Conservation (phyloP, 2,888 invertebrate species). For the Nomada ferruginata region DNA sequence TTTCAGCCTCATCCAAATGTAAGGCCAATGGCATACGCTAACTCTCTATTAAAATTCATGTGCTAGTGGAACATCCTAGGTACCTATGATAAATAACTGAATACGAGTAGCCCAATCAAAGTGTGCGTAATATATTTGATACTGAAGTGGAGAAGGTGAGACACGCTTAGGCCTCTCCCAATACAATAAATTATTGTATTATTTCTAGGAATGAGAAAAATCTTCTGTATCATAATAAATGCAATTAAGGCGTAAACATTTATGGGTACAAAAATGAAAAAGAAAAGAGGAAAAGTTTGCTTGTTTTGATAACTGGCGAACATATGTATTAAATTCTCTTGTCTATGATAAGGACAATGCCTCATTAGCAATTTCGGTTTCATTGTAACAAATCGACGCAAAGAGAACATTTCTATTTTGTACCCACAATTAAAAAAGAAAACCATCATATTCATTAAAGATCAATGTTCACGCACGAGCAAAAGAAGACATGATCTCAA, state of each 20-base stretch:
- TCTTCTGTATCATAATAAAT: constrained; percentile 69
- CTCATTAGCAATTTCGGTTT: constrained; percentile 49
- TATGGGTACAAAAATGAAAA: constrained; percentile 69
- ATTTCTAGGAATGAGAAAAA: constrained; percentile 71
- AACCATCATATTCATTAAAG: constrained; percentile 70
- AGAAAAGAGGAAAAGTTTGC: constrained; percentile 39
- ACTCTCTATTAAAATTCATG: constrained; percentile 91
- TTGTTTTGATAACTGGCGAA: constrained; percentile 57
- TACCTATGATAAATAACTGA: constrained; percentile 73
- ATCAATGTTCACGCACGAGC: constrained; percentile 51
- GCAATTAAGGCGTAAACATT: constrained; percentile 67
- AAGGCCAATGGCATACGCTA: constrained; percentile 98
- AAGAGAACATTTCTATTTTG: constrained; percentile 68
- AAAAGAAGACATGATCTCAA: constrained; percentile 57
- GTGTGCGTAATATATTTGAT: constrained; percentile 82
- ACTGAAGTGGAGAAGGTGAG: constrained; percentile 74
- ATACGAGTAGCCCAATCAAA: constrained; percentile 80
- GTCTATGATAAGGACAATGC: constrained; percentile 53
- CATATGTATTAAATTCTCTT: constrained; percentile 52
- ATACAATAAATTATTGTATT: constrained; percentile 73
- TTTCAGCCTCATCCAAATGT: constrained; percentile 97
- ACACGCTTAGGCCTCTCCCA: constrained; percentile 71
- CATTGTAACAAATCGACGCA: constrained; percentile 42
- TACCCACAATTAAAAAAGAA: constrained; percentile 59
- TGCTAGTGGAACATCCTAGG: constrained; percentile 86